phyloP scores from a whole-genome alignment of 1,140 invertebrate genomes.

The Onthophagus taurus region DNA sequence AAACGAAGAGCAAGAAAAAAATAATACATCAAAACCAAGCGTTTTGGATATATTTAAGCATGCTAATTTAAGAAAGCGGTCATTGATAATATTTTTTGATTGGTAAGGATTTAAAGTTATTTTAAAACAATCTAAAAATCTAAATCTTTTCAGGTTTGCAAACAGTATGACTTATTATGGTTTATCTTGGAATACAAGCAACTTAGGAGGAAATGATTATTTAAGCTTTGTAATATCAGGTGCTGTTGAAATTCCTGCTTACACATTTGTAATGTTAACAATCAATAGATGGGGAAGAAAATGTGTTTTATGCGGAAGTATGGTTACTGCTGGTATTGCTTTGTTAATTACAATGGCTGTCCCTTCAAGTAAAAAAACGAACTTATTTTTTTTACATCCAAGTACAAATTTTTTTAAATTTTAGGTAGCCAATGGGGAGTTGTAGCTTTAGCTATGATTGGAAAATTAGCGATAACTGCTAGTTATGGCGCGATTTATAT shows the following conservation, averaged over 20 bases:
- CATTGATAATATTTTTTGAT: constrained; percentile 65
- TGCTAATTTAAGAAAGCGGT: constrained; percentile 58
- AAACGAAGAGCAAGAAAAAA: constrained; percentile 33
- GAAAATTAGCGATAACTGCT: constrained; percentile 72
- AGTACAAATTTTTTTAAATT: constrained; percentile 22
- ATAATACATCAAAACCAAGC: no score
- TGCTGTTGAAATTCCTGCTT: constrained; percentile 68
- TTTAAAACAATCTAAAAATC: neutral
- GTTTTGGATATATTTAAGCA: constrained; percentile 62
- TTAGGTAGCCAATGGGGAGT: constrained; percentile 50
- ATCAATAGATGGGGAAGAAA: constrained; percentile 65
- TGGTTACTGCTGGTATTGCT: constrained; percentile 56
- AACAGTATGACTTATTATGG: constrained; percentile 75
- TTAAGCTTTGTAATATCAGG: constrained; percentile 69
- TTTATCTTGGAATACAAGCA: constrained; percentile 67
- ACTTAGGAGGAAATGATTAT: constrained; percentile 62
- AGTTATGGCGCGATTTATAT: constrained; percentile 74
- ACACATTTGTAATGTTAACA: constrained; percentile 57
- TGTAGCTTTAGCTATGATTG: constrained; percentile 64
- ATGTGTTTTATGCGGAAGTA: constrained; percentile 55
- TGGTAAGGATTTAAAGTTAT: constrained; percentile 45
- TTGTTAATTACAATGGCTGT: constrained; percentile 50
- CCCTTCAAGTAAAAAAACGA: constrained; percentile 40
- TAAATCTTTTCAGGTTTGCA: constrained; percentile 52
- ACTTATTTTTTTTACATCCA: constrained; percentile 1